Evolutionary conservation across 1,140 invertebrate species (phyloP), one percentile per base, ranked within the genome.

Genomic region (Tetramorium simillimum): DNA sequence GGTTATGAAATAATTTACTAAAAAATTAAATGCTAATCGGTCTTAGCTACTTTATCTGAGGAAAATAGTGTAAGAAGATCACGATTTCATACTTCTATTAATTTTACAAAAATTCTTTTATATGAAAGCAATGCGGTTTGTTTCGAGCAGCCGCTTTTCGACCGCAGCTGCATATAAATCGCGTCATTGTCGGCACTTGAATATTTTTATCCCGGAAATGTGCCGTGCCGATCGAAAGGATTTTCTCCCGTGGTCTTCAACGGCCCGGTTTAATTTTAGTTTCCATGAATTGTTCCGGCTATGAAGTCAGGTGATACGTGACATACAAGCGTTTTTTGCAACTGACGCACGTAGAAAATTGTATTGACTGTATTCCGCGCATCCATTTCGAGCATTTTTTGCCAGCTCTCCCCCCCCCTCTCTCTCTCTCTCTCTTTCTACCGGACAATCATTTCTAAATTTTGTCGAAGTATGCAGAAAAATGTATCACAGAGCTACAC

Each of bases 211-310:
- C 40, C 65, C 40, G 69, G 63, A 84, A 73, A 84, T 84, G 56
- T 76, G 33, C 46, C 69, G 33, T 18, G 65, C 72, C 72, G 89
- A 89, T 87, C 78, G 88, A 85, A 85, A 75, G 67, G 72, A 86
- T 77, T 78, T 85, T 85, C 75, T 85, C 46, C 60, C 82, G 16
- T 51, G 28, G 7, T 37, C 78, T 84, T 18, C 76, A 78, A 49
- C 24, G 78, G 51, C 69, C 77, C 72, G 88, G 76, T 89, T 90
- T 90, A 90, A 90, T 90, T 90, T 90, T 80, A 75, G 49, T 84
- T 56, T 56, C 65, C 56, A 80, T 60, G 28, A 80, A 86, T 58
- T 77, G 88, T 89, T 86, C 37, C 53, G 51, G 51, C 70, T 85
- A 87, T 89, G 80, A 87, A 90, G 65, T 85, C 77, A 65, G 72